phyloP scores from a whole-genome alignment of 2,888 invertebrate species.

The Pheosia tremula region DNA sequence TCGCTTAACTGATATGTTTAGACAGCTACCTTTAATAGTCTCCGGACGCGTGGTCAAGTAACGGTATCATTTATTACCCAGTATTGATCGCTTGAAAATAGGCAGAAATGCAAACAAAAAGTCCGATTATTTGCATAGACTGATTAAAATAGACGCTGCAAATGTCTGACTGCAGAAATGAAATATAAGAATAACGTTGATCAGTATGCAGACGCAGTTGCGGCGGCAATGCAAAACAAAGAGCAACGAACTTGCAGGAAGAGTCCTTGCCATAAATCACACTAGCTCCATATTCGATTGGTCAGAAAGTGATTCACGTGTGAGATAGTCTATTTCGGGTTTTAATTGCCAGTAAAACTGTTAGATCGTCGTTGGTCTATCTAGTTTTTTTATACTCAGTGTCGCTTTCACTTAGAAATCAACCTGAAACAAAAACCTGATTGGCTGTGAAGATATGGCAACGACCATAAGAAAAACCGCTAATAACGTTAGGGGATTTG shows the following conservation, averaged over 20 bases:
- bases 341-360: slow-evolving; percentile 30
- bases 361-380: slow-evolving; percentile 36
- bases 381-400: not conserved
- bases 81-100: slow-evolving; percentile 20
- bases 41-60: slow-evolving; percentile 14
- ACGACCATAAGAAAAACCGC: not conserved
- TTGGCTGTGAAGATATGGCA: not conserved
- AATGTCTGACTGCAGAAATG: slow-evolving; percentile 24
- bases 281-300: slow-evolving; percentile 55
- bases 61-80: slow-evolving; percentile 10
- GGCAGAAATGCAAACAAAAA: slow-evolving; percentile 15
- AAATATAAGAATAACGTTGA: slow-evolving; percentile 38
- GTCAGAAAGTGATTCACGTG: slow-evolving; percentile 61
- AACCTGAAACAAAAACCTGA: not conserved
- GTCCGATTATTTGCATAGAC: slow-evolving; percentile 14
- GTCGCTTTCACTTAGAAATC: not conserved
- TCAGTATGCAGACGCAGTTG: slow-evolving; percentile 76
- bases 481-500: not conserved
- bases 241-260: slow-evolving; percentile 78
- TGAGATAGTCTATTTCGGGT: slow-evolving; percentile 53
- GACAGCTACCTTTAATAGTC: slow-evolving; percentile 16
- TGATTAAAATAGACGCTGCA: slow-evolving; percentile 7
- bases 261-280: slow-evolving; percentile 69
- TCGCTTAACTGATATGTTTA: slow-evolving; percentile 20
- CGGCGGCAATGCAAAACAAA: slow-evolving; percentile 68